Percentiles rank a stretch among this genome's conserved stretches.
phyloP scores from a whole-genome alignment of 1,140 invertebrate species.

The Trachymyrmex septentrionalis region DNA sequence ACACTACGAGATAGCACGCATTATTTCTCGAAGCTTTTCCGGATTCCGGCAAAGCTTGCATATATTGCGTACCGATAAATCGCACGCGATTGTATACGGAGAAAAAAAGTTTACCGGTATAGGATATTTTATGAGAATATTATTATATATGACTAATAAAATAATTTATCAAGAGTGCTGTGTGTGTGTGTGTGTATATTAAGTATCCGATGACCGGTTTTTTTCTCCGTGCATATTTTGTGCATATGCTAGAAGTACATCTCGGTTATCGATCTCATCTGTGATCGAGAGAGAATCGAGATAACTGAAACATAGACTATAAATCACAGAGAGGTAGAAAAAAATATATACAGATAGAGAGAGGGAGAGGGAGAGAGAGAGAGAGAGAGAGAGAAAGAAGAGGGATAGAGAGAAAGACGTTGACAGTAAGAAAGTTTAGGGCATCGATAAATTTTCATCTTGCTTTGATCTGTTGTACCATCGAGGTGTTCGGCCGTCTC shows the following conservation, averaged over 20 bases:
- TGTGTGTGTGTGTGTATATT: no score
- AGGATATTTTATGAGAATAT: conserved; percentile 18
- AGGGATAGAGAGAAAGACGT: not conserved
- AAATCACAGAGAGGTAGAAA: conserved; percentile 33
- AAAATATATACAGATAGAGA: not conserved
- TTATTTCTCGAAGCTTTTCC: not conserved
- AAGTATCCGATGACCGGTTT: not conserved
- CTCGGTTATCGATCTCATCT: conserved; percentile 37
- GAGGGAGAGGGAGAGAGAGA: not conserved
- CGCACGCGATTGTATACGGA: not conserved
- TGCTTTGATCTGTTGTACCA: conserved; percentile 78
- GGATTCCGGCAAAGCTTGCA: not conserved
- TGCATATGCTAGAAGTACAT: conserved; percentile 12
- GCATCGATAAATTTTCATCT: conserved; percentile 55
- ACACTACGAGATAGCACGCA: not conserved
- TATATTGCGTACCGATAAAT: not conserved
- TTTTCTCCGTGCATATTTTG: conserved; percentile 15
- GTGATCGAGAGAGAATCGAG: conserved; percentile 6
- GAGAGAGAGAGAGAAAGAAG: not conserved
- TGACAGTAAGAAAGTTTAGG: conserved; percentile 38
- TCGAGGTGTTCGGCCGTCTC: conserved; percentile 86
- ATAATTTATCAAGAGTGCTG: not conserved
- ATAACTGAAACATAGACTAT: conserved; percentile 66
- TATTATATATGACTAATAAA: not conserved
- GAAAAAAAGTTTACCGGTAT: not conserved